Evolutionary conservation across 2,888 invertebrate genomes (phyloP).

Genomic region (Ectemnius lituratus): DNA sequence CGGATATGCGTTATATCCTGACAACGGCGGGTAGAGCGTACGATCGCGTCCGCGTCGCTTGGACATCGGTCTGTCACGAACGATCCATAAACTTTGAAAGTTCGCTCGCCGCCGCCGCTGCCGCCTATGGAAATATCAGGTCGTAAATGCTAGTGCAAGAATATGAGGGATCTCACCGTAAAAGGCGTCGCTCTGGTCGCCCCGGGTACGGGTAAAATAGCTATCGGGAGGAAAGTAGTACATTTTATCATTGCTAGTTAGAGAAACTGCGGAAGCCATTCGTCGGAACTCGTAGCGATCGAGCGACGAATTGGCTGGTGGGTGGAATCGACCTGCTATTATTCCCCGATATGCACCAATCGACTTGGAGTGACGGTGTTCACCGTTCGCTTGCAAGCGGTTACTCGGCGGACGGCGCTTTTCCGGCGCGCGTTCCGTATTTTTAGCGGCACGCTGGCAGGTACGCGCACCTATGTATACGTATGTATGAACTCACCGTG

Average conservation of each 20-base stretch:
- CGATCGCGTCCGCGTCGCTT: constrained; percentile 24
- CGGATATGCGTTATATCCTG: constrained; percentile 19
- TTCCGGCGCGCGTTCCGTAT: neutral
- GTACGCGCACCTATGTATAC: no score
- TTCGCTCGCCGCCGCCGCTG: neutral
- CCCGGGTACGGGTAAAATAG: neutral
- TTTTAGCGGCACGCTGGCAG: no score
- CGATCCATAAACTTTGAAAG: constrained; percentile 23
- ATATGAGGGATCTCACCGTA: neutral
- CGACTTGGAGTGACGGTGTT: no score
- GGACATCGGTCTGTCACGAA: neutral
- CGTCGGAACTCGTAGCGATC: no score
- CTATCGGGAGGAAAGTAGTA: no score
- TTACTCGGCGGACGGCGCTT: neutral
- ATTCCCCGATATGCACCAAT: neutral
- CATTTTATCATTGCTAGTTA: no score
- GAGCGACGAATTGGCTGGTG: no score
- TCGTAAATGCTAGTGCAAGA: constrained; percentile 14
- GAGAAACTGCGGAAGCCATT: no score
- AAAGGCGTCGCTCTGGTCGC: neutral
- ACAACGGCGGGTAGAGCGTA: neutral
- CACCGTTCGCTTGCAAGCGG: no score
- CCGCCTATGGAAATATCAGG: constrained; percentile 13
- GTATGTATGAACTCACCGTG: no score
- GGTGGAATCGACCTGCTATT: neutral